Conservation (phyloP, 2,797 vertebrate species). For the Onychomys leucogaster region DNA sequence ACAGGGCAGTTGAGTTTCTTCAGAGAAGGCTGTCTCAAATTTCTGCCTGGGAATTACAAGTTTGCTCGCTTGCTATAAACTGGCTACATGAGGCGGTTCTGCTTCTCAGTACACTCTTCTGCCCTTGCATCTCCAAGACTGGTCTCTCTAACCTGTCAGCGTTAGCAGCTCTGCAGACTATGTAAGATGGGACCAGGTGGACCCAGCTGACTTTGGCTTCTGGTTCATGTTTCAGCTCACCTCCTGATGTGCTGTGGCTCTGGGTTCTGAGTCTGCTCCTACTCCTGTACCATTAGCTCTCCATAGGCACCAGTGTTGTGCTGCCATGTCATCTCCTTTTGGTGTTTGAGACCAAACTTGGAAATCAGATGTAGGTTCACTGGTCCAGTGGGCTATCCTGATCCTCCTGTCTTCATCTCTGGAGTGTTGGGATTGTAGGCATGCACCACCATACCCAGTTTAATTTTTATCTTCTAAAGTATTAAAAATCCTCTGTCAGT, state of each 20-base stretch:
- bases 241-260: not conserved
- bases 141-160: not conserved
- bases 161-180: not conserved
- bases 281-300: not conserved
- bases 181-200: not conserved
- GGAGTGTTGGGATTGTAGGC: not conserved
- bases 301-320: not conserved
- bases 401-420: not conserved
- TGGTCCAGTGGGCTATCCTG: not conserved
- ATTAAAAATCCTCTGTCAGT: conserved; percentile 11
- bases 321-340: not conserved
- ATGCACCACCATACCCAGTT: not conserved
- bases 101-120: not conserved
- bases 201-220: not conserved
- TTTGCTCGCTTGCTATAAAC: not conserved
- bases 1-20: not conserved
- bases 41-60: not conserved
- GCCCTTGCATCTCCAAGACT: not conserved
- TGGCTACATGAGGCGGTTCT: not conserved
- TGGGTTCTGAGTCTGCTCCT: not conserved
- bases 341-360: not conserved
- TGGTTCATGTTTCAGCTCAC: not conserved
- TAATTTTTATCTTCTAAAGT: conserved; percentile 45
- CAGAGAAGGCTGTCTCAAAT: not conserved
- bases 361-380: too few species aligned